Base-by-base conservation (phyloP, 2,888 invertebrate genomes). In the Nemotelus nigrinus region DNA sequence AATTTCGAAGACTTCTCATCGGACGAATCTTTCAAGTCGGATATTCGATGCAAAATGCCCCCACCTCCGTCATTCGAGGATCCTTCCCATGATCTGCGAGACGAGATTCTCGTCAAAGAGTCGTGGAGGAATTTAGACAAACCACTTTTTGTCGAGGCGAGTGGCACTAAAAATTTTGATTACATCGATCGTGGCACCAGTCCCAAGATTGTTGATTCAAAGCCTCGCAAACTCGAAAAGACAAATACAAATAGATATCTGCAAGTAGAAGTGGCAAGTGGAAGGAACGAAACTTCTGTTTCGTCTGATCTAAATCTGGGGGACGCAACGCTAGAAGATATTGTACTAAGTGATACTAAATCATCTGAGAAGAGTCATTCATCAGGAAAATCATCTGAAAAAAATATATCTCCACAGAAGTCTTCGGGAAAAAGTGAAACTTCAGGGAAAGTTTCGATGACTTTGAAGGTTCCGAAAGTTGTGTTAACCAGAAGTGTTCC, bases 71-170 rank as follows among this genome's bases (percentile, higher is more conserved):
- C 45, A 8, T 82, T 82, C 75, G 80, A 82, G 58, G 82, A 81
- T 81, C 81, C 81, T 10, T 81, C 80, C 80, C 77, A 80, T 7
- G 60, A 53, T 41, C 79, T 80, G 10, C 78, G 80, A 77, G 78
- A 55, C 3, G 64, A 77, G 4, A 44, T 67, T 7, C 10, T 55
- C 4, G 39, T 25, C 2, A 64, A 57, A 47, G 67, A 68, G n/a
- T 50, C 45, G 2, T 53, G 60, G 63, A 25, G 48, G 50, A 67
- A 48, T 25, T 25, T 6, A 25, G 41, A 43, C 25, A 60, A 39
- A 60, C 39, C 25, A 25, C 25, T 39, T 60, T 4, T 43, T 39
- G 25, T 3, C 25, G 60, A 3, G 25, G 25, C 25, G 25, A 25
- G 25, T 25, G 25, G 25, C 25, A 25, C 25, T 25, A 25, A 25